Percentiles rank a stretch among this genome's conserved stretches.
phyloP scores from a whole-genome alignment of 2,888 invertebrate species.

The Tetranychus truncatus region DNA sequence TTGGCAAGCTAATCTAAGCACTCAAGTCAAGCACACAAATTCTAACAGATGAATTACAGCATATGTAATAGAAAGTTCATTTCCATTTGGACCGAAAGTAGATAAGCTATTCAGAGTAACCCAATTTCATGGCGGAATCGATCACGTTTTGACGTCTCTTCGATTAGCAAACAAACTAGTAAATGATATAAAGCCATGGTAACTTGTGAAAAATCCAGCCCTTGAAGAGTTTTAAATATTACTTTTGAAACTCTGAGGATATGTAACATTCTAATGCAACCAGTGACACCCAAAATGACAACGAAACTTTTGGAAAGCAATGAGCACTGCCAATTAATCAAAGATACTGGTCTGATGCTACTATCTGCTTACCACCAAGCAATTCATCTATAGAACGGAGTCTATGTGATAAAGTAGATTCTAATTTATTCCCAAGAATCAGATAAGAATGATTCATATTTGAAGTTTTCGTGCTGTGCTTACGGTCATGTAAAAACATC shows the following conservation, averaged over 20 bases:
- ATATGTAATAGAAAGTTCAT: neutral
- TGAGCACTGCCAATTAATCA: constrained; percentile 29
- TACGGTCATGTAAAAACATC: too few species aligned
- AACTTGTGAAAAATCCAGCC: constrained; percentile 45
- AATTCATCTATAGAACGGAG: neutral
- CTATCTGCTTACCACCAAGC: neutral
- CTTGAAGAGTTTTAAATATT: constrained; percentile 49
- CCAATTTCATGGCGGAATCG: constrained; percentile 64
- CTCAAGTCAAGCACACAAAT: constrained; percentile 1
- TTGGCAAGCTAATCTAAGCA: constrained; percentile 50
- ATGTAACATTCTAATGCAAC: constrained; percentile 58
- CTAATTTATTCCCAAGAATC: neutral
- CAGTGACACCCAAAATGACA: constrained; percentile 59
- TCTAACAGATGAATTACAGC: constrained; percentile 8
- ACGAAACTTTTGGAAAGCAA: constrained; percentile 43
- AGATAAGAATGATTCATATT: neutral
- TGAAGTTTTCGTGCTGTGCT: too few species aligned
- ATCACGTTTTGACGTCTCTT: constrained; percentile 52
- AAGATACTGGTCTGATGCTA: constrained; percentile 18
- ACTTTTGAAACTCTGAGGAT: constrained; percentile 67
- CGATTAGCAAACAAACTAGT: constrained; percentile 68
- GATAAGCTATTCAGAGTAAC: constrained; percentile 48
- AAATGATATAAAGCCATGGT: constrained; percentile 72
- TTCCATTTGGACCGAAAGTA: constrained; percentile 12
- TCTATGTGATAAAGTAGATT: neutral